A percentile compares a stretch with the other conserved stretches of the same genome.
phyloP scores from a whole-genome alignment of 2,113 vertebrate genomes.

The Menura novaehollandiae region DNA sequence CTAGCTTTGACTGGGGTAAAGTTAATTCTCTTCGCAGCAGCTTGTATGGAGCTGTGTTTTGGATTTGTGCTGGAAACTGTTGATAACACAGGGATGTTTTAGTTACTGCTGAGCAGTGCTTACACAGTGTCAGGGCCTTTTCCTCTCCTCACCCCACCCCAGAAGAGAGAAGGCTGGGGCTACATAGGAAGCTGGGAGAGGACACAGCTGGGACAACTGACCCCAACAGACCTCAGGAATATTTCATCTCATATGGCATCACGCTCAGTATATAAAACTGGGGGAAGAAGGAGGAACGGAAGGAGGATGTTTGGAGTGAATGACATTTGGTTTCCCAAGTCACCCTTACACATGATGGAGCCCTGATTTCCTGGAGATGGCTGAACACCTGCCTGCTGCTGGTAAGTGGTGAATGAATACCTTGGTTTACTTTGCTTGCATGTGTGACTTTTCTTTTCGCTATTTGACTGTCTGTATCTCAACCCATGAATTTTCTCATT shows the following conservation, averaged over 20 bases:
- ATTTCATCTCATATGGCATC: not conserved
- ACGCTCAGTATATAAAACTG: not conserved
- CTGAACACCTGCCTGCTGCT: not conserved
- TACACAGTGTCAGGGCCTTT: not conserved
- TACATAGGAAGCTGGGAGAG: not conserved
- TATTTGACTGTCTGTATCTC: not conserved
- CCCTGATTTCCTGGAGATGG: not conserved
- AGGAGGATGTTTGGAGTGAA: not conserved
- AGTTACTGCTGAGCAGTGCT: not conserved
- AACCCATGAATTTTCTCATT: not conserved
- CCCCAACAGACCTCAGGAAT: not conserved
- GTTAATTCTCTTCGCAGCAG: not conserved
- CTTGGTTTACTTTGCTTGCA: not conserved
- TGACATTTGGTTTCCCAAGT: not conserved
- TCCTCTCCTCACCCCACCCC: not conserved
- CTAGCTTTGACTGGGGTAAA: not conserved
- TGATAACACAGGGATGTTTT: not conserved
- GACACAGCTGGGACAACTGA: not conserved
- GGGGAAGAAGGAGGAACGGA: not conserved
- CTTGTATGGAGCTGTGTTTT: not conserved
- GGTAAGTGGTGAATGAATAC: not conserved
- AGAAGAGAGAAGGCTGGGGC: fast-evolving
- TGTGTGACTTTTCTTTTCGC: not conserved
- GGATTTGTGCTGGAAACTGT: not conserved
- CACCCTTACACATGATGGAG: not conserved